A percentile compares a stretch with the other conserved stretches of the same genome.
Conservation (phyloP, 2,113 vertebrate species). For the Chamaetylas fuelleborni region DNA sequence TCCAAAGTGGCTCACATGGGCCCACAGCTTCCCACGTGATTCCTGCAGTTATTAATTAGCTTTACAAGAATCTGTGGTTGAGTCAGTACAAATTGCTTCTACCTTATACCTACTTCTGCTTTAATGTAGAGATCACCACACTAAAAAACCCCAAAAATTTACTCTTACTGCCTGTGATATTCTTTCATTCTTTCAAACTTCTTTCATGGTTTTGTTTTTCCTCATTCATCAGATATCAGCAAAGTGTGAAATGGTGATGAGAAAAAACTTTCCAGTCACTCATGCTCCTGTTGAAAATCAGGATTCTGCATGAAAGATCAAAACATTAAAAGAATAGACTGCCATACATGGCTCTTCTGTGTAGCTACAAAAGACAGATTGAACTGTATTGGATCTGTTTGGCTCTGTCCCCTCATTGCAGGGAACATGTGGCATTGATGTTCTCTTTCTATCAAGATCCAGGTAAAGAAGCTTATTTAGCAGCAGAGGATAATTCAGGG, state of each 20-base stretch:
- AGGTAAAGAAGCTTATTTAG: neutral
- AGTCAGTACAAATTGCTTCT: neutral
- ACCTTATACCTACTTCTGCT: neutral
- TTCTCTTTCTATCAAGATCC: neutral
- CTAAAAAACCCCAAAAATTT: neutral
- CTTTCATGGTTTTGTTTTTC: neutral
- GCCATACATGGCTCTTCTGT: neutral
- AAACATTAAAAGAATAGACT: neutral
- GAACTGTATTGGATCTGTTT: neutral
- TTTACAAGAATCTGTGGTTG: neutral
- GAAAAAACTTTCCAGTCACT: neutral
- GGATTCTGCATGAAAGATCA: neutral
- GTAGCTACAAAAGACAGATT: neutral
- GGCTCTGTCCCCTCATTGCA: neutral
- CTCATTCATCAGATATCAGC: neutral
- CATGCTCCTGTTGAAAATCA: neutral
- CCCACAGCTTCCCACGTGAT: rapidly evolving
- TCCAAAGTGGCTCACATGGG: neutral
- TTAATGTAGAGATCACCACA: neutral
- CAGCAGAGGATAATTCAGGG: neutral
- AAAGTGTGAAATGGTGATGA: neutral
- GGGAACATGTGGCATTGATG: neutral
- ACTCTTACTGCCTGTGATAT: neutral
- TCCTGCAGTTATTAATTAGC: neutral
- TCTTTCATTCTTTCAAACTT: neutral